Conservation (phyloP, 2,888 invertebrate genomes). For the Chrysotoxum bicinctum region DNA sequence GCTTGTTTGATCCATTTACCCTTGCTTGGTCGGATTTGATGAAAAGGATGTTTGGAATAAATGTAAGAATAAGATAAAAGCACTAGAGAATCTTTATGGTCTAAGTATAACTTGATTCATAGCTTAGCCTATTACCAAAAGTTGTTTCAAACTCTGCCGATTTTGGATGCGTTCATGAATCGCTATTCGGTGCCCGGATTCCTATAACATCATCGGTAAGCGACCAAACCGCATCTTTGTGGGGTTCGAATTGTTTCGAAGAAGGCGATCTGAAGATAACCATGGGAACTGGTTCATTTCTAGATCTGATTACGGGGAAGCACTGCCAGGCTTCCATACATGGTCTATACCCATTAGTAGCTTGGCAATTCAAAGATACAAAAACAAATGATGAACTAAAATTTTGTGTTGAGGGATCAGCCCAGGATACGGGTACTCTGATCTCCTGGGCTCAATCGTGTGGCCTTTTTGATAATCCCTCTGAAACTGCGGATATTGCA, state of each 20-base stretch:
- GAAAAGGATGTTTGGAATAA: slow-evolving; percentile 88
- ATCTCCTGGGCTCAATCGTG: slow-evolving; percentile 91
- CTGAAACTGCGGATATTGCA: slow-evolving; percentile 87
- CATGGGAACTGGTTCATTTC: slow-evolving; percentile 95
- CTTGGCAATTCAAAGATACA: slow-evolving; percentile 85
- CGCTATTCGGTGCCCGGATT: slow-evolving; percentile 88
- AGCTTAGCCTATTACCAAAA: slow-evolving; percentile 88
- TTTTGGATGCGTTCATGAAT: slow-evolving; percentile 86
- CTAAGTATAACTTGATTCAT: slow-evolving; percentile 76
- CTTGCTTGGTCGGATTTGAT: slow-evolving; percentile 89
- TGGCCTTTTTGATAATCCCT: slow-evolving; percentile 86
- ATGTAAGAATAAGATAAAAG: slow-evolving; percentile 75
- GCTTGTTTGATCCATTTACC: slow-evolving; percentile 95
- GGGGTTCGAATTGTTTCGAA: slow-evolving; percentile 91
- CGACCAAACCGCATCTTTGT: slow-evolving; percentile 93
- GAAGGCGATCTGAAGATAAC: slow-evolving; percentile 92
- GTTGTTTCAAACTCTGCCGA: slow-evolving; percentile 90
- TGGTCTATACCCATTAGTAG: slow-evolving; percentile 95
- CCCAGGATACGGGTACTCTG: slow-evolving; percentile 93
- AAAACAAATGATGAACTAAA: slow-evolving; percentile 82
- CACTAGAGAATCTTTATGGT: neutral
- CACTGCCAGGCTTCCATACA: slow-evolving; percentile 90
- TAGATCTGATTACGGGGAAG: slow-evolving; percentile 91
- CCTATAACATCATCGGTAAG: slow-evolving; percentile 84
- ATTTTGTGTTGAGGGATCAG: slow-evolving; percentile 92